Evolutionary conservation across 2,888 invertebrate genomes (phyloP), one percentile per base, ranked within the genome.

Genomic region (Agrochola lota): DNA sequence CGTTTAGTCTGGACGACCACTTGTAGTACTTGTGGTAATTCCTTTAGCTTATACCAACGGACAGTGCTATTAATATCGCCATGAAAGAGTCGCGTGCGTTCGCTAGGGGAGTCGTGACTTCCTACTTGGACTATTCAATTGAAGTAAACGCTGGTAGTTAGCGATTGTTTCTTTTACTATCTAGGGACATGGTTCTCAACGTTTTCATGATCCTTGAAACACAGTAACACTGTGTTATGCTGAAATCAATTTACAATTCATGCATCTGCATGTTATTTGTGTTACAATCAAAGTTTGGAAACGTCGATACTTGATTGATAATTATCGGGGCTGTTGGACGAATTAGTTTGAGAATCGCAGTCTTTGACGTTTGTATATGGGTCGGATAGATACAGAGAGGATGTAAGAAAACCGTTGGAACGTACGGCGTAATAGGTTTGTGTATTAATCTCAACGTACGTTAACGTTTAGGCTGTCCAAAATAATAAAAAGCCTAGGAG

Each of bases 51-150:
- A 46, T 63, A 67, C 76, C 67, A 81, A 83, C 83, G 71, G 78
- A 73, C 74, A 85, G 62, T 60, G 70, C 84, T 82, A 87, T 77
- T 84, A 83, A 79, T 83, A 79, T 46, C 62, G 30, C 35, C 40
- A 71, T 69, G 64, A 81, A 85, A 84, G 79, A 79, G 63, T 67
- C 63, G 67, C 75, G 66, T 74, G 71, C 81, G 77, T 80, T 81
- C 62, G 62, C 83, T 59, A 80, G 77, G 78, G 78, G 77, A 71
- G 66, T 83, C 84, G 88, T 86, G 87, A 87, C 88, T 88, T 88
- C 89, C 89, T 88, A 64, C 60, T 80, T 74, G 57, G 71, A 71
- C 74, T 81, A 76, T 82, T 86, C 86, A 86, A 89, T 89, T 87
- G 88, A 77, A 77, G 66, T 77, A 80, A 86, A 85, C 67, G 83